These are phyloP conservation scores for Callipepla californica DNA, from an alignment of 2,113 vertebrate species.

Conservation along the genomic window DNA sequence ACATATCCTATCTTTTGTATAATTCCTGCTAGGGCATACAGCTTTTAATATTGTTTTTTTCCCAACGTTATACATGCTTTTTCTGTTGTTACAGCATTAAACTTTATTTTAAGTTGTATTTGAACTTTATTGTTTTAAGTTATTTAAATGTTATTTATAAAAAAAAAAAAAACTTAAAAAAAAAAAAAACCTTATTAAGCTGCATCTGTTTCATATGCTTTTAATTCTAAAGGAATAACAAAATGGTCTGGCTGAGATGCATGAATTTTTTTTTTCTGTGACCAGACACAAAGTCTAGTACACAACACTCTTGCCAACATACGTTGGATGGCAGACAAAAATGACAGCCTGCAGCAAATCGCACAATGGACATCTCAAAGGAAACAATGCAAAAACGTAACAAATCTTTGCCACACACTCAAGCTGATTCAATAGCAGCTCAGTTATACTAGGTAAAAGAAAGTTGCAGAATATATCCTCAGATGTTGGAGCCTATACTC, in stretches of 20 bases:
- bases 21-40: constrained; percentile 80
- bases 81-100: constrained; percentile 84
- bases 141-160: constrained; percentile 93
- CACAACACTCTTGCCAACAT: constrained; percentile 76
- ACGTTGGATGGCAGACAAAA: constrained; percentile 82
- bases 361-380: constrained; percentile 63
- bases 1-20: constrained; percentile 83
- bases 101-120: constrained; percentile 84
- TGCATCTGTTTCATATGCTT: constrained; percentile 86
- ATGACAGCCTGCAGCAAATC: constrained; percentile 79
- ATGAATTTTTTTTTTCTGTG: constrained; percentile 45
- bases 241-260: constrained; percentile 71
- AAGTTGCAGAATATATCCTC: neutral
- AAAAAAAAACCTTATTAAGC: constrained; percentile 72
- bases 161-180: constrained; percentile 70
- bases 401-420: constrained; percentile 59
- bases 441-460: constrained; percentile 52
- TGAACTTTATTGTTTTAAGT: constrained; percentile 87
- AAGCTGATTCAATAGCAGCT: constrained; percentile 37
- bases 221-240: constrained; percentile 83
- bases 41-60: constrained; percentile 75
- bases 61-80: constrained; percentile 79
- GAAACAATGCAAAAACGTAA: constrained; percentile 70
- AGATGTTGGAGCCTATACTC: neutral
- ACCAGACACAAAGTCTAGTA: constrained; percentile 73